Percentiles rank a stretch among this genome's conserved stretches.
Evolutionary conservation across 2,113 vertebrate species (phyloP).

Genomic region (Vanacampus margaritifer): DNA sequence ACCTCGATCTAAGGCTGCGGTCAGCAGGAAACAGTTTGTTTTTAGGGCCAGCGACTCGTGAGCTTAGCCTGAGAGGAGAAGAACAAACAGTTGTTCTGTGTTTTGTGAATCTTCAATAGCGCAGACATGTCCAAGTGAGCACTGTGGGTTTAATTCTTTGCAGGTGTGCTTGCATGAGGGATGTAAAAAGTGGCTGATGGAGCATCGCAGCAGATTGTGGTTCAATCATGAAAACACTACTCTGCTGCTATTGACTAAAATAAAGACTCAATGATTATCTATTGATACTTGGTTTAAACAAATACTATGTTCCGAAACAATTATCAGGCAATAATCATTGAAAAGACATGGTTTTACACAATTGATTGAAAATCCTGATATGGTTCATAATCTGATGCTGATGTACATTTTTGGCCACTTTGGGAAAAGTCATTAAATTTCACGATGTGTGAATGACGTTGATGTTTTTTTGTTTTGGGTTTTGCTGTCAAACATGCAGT

Average conservation of each 20-base stretch:
- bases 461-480: neutral
- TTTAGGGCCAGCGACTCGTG: slow-evolving; percentile 67
- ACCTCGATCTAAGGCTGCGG: slow-evolving; percentile 49
- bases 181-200: neutral
- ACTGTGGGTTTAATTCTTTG: slow-evolving; percentile 54
- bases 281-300: neutral
- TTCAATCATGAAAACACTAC: neutral
- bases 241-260: neutral
- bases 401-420: neutral
- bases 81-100: slow-evolving; percentile 64
- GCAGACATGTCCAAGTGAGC: slow-evolving; percentile 58
- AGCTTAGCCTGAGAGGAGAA: slow-evolving; percentile 56
- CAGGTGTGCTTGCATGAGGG: slow-evolving; percentile 69
- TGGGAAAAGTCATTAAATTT: neutral
- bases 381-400: too few relatives aligned
- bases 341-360: too few relatives aligned
- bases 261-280: neutral
- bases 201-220: slow-evolving; percentile 13
- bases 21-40: slow-evolving; percentile 63
- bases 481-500: neutral
- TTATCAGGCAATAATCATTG: too few relatives aligned
- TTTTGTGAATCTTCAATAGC: slow-evolving; percentile 34
- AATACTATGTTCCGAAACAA: too few relatives aligned
- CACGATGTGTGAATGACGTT: neutral
- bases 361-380: too few relatives aligned